A percentile compares a stretch with the other conserved stretches of the same genome.
phyloP scores from a whole-genome alignment of 2,113 vertebrate species.

The Trichomycterus rosablanca region DNA sequence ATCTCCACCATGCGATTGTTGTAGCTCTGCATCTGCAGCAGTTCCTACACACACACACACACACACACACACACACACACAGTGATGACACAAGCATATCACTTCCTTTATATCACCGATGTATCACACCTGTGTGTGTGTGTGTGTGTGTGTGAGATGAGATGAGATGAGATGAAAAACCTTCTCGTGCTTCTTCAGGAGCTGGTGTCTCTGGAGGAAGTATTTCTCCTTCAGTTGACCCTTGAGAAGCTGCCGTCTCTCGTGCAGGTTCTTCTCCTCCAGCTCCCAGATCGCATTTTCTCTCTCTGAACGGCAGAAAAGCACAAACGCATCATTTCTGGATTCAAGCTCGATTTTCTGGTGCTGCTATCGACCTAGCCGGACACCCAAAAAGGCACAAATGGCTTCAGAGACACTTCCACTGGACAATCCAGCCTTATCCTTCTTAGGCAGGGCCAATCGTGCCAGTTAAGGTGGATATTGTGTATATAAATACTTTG shows the following conservation, averaged over 20 bases:
- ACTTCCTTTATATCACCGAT: not conserved
- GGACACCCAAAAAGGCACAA: no score
- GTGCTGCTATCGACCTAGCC: no score
- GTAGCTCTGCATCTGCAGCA: slow-evolving; percentile 95
- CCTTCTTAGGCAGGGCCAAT: no score
- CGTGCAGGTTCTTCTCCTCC: slow-evolving; percentile 86
- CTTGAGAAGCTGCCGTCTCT: slow-evolving; percentile 86
- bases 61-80: slow-evolving; percentile 2
- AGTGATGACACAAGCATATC: not conserved
- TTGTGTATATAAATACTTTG: no score
- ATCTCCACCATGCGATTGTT: slow-evolving; percentile 93
- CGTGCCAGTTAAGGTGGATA: no score
- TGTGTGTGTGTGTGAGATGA: not conserved
- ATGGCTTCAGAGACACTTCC: no score
- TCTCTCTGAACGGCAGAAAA: slow-evolving; percentile 62
- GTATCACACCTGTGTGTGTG: not conserved
- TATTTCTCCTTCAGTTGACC: slow-evolving; percentile 98
- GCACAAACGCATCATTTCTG: not conserved
- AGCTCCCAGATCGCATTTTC: slow-evolving; percentile 86
- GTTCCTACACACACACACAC: slow-evolving; percentile 70
- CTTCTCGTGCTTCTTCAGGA: slow-evolving; percentile 93
- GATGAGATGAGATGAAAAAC: slow-evolving; percentile 57
- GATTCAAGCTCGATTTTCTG: no score
- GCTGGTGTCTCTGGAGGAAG: slow-evolving; percentile 92
- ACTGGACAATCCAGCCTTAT: no score